Evolutionary conservation across 2,888 invertebrate species (phyloP).

Genomic region (Rotaria macrura): DNA sequence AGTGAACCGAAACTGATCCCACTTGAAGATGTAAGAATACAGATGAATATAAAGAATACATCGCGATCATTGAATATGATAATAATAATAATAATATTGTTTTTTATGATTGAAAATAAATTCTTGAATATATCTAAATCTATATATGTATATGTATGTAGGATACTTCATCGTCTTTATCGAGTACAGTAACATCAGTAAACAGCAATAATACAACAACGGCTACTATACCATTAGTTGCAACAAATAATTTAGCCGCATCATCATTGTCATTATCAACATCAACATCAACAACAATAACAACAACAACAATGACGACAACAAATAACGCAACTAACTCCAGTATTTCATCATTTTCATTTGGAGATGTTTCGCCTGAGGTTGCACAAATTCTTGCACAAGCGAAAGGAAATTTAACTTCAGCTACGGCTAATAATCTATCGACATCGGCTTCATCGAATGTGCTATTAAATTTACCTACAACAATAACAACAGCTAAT

Average conservation of each 20-base stretch:
- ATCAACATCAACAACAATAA: too few relatives aligned
- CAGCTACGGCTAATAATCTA: neutral
- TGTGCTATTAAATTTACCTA: neutral
- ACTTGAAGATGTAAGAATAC: constrained; percentile 13
- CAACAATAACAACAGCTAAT: neutral
- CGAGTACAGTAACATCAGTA: neutral
- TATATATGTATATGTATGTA: neutral
- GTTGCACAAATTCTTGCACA: neutral
- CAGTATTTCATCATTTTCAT: neutral
- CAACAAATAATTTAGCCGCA: neutral
- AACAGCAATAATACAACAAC: neutral
- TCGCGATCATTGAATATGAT: neutral
- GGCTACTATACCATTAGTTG: neutral
- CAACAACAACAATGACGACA: too few relatives aligned
- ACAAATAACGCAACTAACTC: neutral
- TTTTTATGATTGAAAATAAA: neutral
- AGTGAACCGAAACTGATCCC: neutral
- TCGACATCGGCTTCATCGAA: neutral
- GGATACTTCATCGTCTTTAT: neutral
- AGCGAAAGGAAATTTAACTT: neutral
- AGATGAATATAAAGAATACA: neutral
- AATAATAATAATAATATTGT: neutral
- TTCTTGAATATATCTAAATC: neutral
- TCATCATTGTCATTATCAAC: neutral
- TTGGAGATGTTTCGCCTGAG: neutral